Evolutionary conservation across 2,888 invertebrate species (phyloP), one percentile per base, ranked within the genome.

Genomic region (Eremobia ochroleuca): DNA sequence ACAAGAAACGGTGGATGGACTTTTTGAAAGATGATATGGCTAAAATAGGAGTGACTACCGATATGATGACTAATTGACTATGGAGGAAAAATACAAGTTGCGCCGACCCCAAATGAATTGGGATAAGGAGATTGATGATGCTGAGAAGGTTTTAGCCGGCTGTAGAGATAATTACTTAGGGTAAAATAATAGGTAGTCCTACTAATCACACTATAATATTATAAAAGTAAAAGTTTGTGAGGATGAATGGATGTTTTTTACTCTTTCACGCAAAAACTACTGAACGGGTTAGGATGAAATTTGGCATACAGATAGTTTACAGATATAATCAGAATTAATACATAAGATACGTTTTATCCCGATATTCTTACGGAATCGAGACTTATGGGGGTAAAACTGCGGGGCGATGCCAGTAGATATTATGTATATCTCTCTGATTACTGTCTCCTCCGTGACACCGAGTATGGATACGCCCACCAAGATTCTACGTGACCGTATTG

Each of bases 401-500:
- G 34, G 4, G 4, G 34, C 34, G 34, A 2, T 34, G 34, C 34
- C 5, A 43, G n/a, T n/a, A 55, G 4, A n/a, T 55, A 13, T n/a
- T 28, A 21, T 21, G 43, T 37, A n/a, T 25, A 25, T 3, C 6
- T n/a, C 67, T 83, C 72, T 72, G 55, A 31, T 62, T 25, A 52
- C 31, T 52, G 5, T 13, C 34, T 69, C 13, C 68, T 75, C 72
- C 18, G 37, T 64, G 65, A 21, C 55, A 74, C 66, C 40, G n/a
- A 77, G 74, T 64, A 73, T 40, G 70, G 79, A 69, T 82, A 83
- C 83, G 79, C 62, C 75, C 73, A 77, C 83, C 81, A 81, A 79
- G 77, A 79, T 80, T 81, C 79, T 88, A 90, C 90, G 89, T 89
- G 90, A 87, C 85, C 83, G 84, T 85, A 71, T 68, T 67, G 72